Evolutionary conservation across 2,888 invertebrate genomes (phyloP), one percentile per base, ranked within the genome.

Genomic region (Biston stratarius): DNA sequence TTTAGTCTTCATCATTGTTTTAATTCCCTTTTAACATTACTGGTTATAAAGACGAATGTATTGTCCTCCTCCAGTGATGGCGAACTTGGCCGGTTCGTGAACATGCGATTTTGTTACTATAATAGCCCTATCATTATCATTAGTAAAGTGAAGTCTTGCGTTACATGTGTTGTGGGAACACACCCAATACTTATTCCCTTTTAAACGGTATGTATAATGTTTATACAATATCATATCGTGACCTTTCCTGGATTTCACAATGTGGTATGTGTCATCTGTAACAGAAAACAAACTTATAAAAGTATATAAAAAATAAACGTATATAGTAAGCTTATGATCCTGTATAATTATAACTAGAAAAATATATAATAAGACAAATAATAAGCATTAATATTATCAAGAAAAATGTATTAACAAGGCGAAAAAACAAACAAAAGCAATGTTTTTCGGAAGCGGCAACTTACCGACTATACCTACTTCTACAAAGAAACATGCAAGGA

Each of bases 211-310:
- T 0, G 52, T 53, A 33, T 38, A 53, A 38, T 53, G 10, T 14
- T 38, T 53, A 36, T 53, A 15, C 10, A 53, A 12, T 53, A 53
- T 15, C 38, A 53, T 38, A 15, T 53, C 52, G 5, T 36, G 14
- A 11, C 52, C 38, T 10, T 9, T 14, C 9, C 10, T n/a, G 38
- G 52, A 53, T 38, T 53, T 36, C 12, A 53, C 38, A 1, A 38
- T 53, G 38, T 15, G 38, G 36, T 10, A 53, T 38, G 38, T 38
- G 8, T 38, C 38, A 9, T 38, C 52, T 53, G 52, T 15, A 53
- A 53, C 14, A 53, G 52, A 38, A 53, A 53, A 38, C 1, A 51
- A n/a, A 45, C 6, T n/a, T n/a, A 6, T 12, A n/a, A 45, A 12
- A 45, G 24, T 24, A 24, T 24, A 2, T 24, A 24, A 24, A n/a